Evolutionary conservation across 2,888 invertebrate genomes (phyloP), one percentile per base, ranked within the genome.

Genomic region (Argyresthia albistria): DNA sequence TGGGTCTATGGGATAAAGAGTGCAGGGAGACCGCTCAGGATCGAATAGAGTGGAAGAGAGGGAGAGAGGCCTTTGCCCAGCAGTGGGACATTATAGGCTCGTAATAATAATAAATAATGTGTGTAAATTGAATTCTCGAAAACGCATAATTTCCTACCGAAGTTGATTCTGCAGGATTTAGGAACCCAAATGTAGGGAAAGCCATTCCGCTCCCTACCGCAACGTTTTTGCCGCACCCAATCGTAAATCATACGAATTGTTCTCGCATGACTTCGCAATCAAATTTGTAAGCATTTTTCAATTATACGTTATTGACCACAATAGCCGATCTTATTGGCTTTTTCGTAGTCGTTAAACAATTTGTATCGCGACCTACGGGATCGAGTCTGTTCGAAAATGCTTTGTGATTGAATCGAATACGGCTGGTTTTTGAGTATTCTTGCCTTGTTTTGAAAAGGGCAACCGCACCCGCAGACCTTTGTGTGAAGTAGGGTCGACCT

Each of bases 251-350:
- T 69, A 67, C 61, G 63, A 70, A 74, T 72, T 69, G 65, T 68
- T 69, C 75, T 70, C 76, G 76, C 74, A 65, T 73, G 70, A 63
- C 70, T 72, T 69, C 70, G 79, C 79, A 81, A 78, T 83, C 79
- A 71, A 79, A 82, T 80, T 81, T 81, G 80, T 79, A 74, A 80
- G 74, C 71, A 70, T 81, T 83, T 82, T 84, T 82, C 82, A 83
- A 84, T 86, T 83, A 83, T 79, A 69, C 78, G 74, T 79, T 73
- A 82, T 81, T 83, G 81, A 82, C 81, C 81, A 81, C 81, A 83
- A 81, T 80, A 74, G 73, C 56, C 68, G 68, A 69, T 72, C 70
- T 74, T 75, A 77, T 80, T 80, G 76, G 73, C 69, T 77, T 78
- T 81, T 81, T 82, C 69, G 69, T 56, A 65, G 67, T 70, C 71